These are phyloP conservation scores for Camelus dromedarius DNA, from an alignment of 2,113 vertebrate species.

Conservation along the genomic window DNA sequence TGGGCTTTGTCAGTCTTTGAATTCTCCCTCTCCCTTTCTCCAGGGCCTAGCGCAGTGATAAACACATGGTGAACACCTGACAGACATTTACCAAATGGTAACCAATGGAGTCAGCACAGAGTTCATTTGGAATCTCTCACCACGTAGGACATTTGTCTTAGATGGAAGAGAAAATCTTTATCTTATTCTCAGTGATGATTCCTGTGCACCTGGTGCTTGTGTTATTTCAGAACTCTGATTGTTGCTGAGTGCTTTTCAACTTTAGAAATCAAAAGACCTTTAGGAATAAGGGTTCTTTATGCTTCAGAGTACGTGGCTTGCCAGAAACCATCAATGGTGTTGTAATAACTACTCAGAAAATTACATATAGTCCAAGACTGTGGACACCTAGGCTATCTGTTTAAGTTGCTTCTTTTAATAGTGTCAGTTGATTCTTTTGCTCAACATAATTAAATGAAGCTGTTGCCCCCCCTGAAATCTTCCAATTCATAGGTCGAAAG, in stretches of 20 bases:
- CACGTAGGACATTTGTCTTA: background rate
- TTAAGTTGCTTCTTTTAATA: constrained; percentile 22
- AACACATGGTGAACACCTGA: background rate
- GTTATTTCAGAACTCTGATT: constrained; percentile 13
- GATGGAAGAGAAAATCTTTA: background rate
- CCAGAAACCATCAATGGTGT: background rate
- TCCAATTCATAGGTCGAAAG: background rate
- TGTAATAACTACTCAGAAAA: constrained; percentile 36
- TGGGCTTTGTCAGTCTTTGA: background rate
- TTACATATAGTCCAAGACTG: constrained; percentile 4
- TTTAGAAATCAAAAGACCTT: constrained; percentile 45
- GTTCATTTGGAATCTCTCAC: constrained; percentile 7
- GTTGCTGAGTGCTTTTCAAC: constrained; percentile 38
- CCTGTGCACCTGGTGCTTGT: background rate
- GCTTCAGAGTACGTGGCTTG: background rate
- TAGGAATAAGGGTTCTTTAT: constrained; percentile 45
- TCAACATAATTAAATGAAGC: constrained; percentile 9
- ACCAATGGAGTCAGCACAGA: background rate
- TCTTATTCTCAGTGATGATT: background rate
- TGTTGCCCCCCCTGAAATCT: background rate
- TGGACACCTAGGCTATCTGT: background rate
- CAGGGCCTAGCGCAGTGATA: background rate
- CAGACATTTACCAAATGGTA: background rate
- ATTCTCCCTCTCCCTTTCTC: background rate
- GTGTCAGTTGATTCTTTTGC: constrained; percentile 34